Conservation (phyloP, 2,113 vertebrate genomes). For the Ammodytes marinus region DNA sequence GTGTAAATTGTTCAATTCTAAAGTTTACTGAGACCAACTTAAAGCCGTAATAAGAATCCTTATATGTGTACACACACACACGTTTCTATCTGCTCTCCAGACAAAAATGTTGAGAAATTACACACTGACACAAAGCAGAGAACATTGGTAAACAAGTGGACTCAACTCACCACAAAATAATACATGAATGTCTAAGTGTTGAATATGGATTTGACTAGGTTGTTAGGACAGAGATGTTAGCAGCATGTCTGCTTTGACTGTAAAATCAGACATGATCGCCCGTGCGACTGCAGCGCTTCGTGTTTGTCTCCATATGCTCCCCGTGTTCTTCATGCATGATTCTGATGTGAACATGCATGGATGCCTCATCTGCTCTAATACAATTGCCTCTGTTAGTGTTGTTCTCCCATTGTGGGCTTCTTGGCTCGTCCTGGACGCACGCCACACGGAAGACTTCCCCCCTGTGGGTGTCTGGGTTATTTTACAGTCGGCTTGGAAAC, state of each 20-base stretch:
- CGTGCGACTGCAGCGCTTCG: background rate
- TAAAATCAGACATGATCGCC: background rate
- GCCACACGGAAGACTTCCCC: background rate
- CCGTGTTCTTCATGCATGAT: background rate
- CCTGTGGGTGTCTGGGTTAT: conserved; percentile 33
- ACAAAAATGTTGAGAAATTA: too few species aligned
- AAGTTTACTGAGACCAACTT: too few species aligned
- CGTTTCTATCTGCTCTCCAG: too few species aligned
- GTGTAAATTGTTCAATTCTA: too few species aligned
- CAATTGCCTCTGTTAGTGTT: conserved; percentile 59
- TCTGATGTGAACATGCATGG: conserved; percentile 46
- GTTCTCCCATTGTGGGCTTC: conserved; percentile 18
- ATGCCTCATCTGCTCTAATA: conserved; percentile 56
- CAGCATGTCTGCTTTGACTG: background rate
- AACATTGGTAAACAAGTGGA: too few species aligned
- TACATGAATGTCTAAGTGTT: background rate
- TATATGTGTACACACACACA: too few species aligned
- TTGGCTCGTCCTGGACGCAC: background rate
- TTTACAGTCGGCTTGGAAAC: conserved; percentile 18
- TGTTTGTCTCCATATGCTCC: conserved; percentile 49
- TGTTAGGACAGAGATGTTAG: background rate
- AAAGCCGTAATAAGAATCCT: too few species aligned
- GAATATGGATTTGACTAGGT: background rate
- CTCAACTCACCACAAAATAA: background rate
- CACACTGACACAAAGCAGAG: too few species aligned